Evolutionary conservation across 2,888 invertebrate species (phyloP).

Genomic region (Clanis bilineata): DNA sequence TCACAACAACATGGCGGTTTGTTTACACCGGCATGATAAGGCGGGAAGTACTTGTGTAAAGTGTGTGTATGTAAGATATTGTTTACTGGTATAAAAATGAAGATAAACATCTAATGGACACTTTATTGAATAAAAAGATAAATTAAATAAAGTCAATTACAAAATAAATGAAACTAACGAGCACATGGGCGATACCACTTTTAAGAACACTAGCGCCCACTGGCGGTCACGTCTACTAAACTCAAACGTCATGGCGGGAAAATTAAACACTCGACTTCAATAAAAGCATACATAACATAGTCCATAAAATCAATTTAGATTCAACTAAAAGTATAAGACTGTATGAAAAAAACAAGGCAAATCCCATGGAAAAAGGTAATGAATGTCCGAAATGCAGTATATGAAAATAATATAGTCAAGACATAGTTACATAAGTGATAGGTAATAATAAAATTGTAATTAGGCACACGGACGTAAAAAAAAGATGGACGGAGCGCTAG

Average conservation of each 20-base stretch:
- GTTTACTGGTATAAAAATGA: conserved; percentile 44
- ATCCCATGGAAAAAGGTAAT: too few relatives aligned
- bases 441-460: too few relatives aligned
- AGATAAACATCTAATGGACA: conserved; percentile 42
- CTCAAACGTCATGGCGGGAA: conserved; percentile 45
- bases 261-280: conserved; percentile 24
- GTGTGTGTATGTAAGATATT: conserved; percentile 38
- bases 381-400: too few relatives aligned
- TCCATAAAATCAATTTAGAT: neutral
- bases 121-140: conserved; percentile 55
- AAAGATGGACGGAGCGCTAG: too few relatives aligned
- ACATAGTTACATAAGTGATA: too few relatives aligned
- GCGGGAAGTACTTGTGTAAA: conserved; percentile 67
- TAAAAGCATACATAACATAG: neutral
- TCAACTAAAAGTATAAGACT: too few relatives aligned
- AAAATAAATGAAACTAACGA: conserved; percentile 40
- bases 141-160: conserved; percentile 37
- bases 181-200: conserved; percentile 73
- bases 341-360: too few relatives aligned
- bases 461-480: too few relatives aligned
- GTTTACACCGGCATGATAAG: conserved; percentile 82
- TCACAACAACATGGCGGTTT: conserved; percentile 80
- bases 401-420: too few relatives aligned
- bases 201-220: conserved; percentile 54
- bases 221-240: conserved; percentile 34